Percentiles rank a stretch among this genome's conserved stretches.
Conservation (phyloP, 2,113 vertebrate species). For the Leptobrachium ailaonicum region DNA sequence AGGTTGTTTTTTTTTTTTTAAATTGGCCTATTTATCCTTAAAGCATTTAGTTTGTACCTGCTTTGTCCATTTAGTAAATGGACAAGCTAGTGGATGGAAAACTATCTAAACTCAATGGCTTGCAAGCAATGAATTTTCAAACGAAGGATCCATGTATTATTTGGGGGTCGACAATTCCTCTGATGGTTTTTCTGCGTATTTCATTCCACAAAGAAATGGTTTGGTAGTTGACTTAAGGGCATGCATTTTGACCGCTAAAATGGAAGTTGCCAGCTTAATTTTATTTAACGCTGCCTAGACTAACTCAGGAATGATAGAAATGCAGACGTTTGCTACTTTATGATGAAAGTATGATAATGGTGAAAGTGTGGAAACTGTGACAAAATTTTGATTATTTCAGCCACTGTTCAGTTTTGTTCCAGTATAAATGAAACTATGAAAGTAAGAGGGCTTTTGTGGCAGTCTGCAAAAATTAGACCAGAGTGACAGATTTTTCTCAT, state of each 20-base stretch:
- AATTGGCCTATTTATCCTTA: slow-evolving; percentile 59
- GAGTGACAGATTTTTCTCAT: too few species aligned
- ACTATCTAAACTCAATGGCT: slow-evolving; percentile 56
- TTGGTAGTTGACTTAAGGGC: background rate
- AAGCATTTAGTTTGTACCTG: slow-evolving; percentile 58
- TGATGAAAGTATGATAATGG: too few species aligned
- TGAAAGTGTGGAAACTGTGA: too few species aligned
- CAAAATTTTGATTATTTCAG: too few species aligned
- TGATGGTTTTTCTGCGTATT: slow-evolving; percentile 7
- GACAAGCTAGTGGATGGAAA: slow-evolving; percentile 51
- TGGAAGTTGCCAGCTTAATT: background rate
- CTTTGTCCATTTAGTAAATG: slow-evolving; percentile 62
- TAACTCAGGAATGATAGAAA: too few species aligned
- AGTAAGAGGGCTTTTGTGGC: too few species aligned
- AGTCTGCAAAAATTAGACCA: too few species aligned
- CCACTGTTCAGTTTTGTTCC: too few species aligned
- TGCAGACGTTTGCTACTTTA: too few species aligned
- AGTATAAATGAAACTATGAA: too few species aligned
- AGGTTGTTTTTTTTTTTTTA: slow-evolving; percentile 49
- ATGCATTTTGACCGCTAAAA: background rate
- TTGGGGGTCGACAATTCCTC: slow-evolving; percentile 23
- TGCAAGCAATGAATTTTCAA: slow-evolving; percentile 60
- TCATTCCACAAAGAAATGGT: background rate
- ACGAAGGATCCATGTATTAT: slow-evolving; percentile 52
- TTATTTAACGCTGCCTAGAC: too few species aligned